Base-by-base conservation (phyloP, 2,797 vertebrate genomes). In the Psittacula derbiana region DNA sequence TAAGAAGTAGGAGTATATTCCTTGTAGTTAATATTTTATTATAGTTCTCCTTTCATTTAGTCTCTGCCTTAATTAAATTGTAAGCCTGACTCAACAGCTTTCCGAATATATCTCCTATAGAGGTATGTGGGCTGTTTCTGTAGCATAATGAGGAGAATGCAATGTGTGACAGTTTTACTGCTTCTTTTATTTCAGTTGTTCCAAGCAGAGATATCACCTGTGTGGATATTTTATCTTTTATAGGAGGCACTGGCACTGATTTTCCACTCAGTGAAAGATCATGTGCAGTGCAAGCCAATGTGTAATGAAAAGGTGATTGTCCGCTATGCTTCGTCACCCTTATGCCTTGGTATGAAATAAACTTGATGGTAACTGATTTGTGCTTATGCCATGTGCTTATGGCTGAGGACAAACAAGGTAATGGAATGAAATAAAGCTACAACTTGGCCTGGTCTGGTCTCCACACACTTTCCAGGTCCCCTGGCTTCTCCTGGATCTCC, bases 51-150 rank as follows among this genome's bases (percentile, higher is more conserved):
- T 83, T 92, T 82, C 58, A 80, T 82, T 89, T 89, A 90, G 24
- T 61, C 16, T 87, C 24, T 91, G 27, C 38, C 36, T 91, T 87
- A 91, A 91, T 80, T 91, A 92, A 88, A 58, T 80, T 86, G 27
- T 78, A 93, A 93, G 47, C 49, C 24, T 60, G 60, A 71, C 65
- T 86, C 85, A 73, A 78, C 82, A 86, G 27, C 69, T 92, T 95
- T 92, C 72, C 49, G 76, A 90, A 81, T 92, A 67, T 69, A 83
- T 72, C 44, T 84, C 82, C 47, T 69, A 2, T 23, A 66, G 16
- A 85, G 9, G 6, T 43, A 62, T 75, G 66, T 86, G 53, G 73
- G 58, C 31, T 89, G 43, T 75, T 93, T 89, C 78, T 1, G 2
- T 24, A 73, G 21, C 46, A 46, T 65, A 50, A 82, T 52, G 27